Evolutionary conservation across 2,797 vertebrate genomes (phyloP).

Genomic region (Sebastes goodei): DNA sequence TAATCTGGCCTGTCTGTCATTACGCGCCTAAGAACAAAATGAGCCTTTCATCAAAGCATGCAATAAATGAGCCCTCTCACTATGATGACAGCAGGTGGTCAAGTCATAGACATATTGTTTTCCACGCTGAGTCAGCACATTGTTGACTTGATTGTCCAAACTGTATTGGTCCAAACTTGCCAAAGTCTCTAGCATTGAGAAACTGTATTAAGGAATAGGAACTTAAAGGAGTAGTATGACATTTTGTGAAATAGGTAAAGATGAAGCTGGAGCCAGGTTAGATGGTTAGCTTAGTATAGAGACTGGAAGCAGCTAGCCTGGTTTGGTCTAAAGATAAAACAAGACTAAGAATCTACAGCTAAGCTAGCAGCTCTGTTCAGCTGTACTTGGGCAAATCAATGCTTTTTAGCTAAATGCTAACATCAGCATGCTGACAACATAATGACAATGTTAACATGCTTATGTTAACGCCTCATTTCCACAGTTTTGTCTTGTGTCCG

Average conservation of each 20-base stretch:
- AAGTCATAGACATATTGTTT: constrained; percentile 30
- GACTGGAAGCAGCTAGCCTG: background rate
- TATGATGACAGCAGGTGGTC: constrained; percentile 66
- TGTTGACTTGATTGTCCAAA: constrained; percentile 23
- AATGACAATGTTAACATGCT: no score
- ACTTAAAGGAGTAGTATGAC: background rate
- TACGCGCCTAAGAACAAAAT: constrained; percentile 48
- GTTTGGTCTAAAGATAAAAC: background rate
- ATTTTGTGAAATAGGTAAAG: background rate
- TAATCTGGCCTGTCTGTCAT: constrained; percentile 73
- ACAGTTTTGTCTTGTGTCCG: no score
- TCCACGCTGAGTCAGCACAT: constrained; percentile 50
- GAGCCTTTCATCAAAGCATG: constrained; percentile 60
- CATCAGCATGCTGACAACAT: no score
- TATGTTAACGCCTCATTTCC: no score
- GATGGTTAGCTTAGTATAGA: background rate
- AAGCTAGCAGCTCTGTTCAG: no score
- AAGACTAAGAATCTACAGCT: no score
- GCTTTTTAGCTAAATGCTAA: no score
- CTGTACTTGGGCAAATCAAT: no score
- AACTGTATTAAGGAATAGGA: background rate
- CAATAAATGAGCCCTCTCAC: constrained; percentile 55
- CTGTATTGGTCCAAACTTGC: background rate
- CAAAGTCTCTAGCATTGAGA: background rate
- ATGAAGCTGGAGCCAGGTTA: background rate